Conservation (phyloP, 2,888 invertebrate genomes). For the Teinopalpus imperialis region DNA sequence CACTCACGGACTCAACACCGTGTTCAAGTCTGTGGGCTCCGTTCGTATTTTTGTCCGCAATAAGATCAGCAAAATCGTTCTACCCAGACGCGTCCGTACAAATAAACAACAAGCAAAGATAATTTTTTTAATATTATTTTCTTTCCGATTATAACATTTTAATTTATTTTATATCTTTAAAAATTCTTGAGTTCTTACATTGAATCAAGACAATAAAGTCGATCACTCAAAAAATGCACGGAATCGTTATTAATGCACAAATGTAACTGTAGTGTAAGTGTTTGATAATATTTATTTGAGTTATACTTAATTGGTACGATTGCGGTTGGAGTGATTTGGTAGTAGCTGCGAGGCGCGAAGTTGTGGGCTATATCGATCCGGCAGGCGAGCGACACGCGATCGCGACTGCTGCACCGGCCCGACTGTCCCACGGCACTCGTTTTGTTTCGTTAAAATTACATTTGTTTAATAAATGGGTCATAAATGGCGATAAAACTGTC, state of each 20-base stretch:
- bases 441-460: constrained; percentile 23
- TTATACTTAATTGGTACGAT: constrained; percentile 26
- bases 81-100: constrained; percentile 11
- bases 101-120: constrained; percentile 14
- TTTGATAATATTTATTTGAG: constrained; percentile 1
- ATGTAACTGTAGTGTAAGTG: neutral
- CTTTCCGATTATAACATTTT: constrained; percentile 14
- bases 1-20: constrained; percentile 34
- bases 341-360: constrained; percentile 60
- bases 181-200: constrained; percentile 1
- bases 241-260: neutral
- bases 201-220: constrained; percentile 1
- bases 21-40: neutral
- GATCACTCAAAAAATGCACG: neutral
- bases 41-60: constrained; percentile 14
- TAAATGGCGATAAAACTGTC: neutral
- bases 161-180: neutral
- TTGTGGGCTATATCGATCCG: constrained; percentile 73
- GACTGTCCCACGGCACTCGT: constrained; percentile 36
- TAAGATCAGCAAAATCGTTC: constrained; percentile 8
- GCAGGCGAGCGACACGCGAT: constrained; percentile 67
- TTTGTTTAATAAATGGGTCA: constrained; percentile 17
- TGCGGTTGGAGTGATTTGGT: constrained; percentile 39
- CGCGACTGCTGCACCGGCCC: constrained; percentile 60
- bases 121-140: constrained; percentile 9